Evolutionary conservation across 2,797 vertebrate genomes (phyloP), one percentile per base, ranked within the genome.

Genomic region (Botia kubotai): DNA sequence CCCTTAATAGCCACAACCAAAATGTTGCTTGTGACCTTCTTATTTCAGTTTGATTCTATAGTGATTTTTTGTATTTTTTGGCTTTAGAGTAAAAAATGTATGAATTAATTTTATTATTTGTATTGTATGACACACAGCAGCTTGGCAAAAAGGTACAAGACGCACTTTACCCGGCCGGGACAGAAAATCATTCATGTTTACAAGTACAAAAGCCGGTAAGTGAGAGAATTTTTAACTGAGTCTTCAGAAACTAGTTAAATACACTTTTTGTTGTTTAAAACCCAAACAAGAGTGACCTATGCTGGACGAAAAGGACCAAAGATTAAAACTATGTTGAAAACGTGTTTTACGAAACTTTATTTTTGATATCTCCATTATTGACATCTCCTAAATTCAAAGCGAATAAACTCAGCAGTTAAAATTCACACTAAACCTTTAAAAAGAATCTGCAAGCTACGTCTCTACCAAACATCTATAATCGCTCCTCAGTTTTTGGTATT

Each of bases 401-500:
- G 3, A 46, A 43, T 4, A 60, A 46, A 46, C 10, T 46, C 8
- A 43, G 39, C 6, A 8, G 39, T 43, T 43, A 2, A 46, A 46
- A 0, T 11, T 46, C 2, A 46, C 10, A 10, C 43, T 46, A 55
- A 4, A 55, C 19, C 29, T 57, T 21, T 17, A 53, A 17, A 75
- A 46, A 36, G 3, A 2, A 52, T 66, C 26, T 12, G 36, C 29
- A 26, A 21, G 17, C 55, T 77, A 0, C 26, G 68, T 77, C 52
- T 29, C 29, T 23, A 26, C n/a, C 23, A 6, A 60, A 26, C 10
- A 74, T 63, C 70, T 52, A 78, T 26, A 62, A 13, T n/a, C 23
- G 19, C 53, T 69, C 16, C 21, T 10, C 46, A 71, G 67, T 60
- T 52, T 79, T 63, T 14, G 21, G 23, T 26, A 26, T 62, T n/a